Base-by-base conservation (phyloP, 2,888 invertebrate genomes). In the Cataglyphis altisquamis region DNA sequence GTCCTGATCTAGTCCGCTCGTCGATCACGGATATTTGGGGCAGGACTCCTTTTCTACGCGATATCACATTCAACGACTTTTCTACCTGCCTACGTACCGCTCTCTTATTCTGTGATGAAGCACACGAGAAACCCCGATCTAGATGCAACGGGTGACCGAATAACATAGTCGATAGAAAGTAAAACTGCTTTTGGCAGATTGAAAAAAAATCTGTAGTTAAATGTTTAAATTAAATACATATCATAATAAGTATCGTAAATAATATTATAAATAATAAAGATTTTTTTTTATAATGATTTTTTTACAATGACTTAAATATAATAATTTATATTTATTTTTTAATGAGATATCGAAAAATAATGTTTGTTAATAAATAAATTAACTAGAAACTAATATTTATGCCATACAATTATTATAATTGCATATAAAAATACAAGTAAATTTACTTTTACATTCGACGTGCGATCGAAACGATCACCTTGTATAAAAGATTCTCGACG, bases 11-110 rank as follows among this genome's bases (percentile, higher is more conserved):
- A 87, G 85, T 87, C 86, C 64, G 84, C 88, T 88, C 86, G 90
- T 91, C 88, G 89, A 93, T 92, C 92, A 90, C 77, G 90, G 88
- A 91, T 92, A 92, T 92, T 92, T 91, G 84, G 91, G 90, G 84
- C 92, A 92, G 88, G 88, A 87, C 87, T 90, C 68, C 82, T 86
- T 88, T 84, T 84, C 86, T 83, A 86, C 64, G 88, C 89, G 90
- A 91, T 93, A 93, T 93, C 92, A 52, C 52, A 91, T 93, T 92
- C 93, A 93, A 93, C 93, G 93, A 92, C 90, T 93, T 91, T 92
- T 89, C 91, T 93, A 93, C 93, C 93, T 93, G 93, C 91, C 55
- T 82, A 87, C 86, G 84, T 82, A 74, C 72, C 83, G 64, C 66
- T 82, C 73, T 84, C 77, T 66, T 67, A 67, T 64, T 70, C 78